Conservation (phyloP, 2,888 invertebrate species). For the Calameuta filiformis region DNA sequence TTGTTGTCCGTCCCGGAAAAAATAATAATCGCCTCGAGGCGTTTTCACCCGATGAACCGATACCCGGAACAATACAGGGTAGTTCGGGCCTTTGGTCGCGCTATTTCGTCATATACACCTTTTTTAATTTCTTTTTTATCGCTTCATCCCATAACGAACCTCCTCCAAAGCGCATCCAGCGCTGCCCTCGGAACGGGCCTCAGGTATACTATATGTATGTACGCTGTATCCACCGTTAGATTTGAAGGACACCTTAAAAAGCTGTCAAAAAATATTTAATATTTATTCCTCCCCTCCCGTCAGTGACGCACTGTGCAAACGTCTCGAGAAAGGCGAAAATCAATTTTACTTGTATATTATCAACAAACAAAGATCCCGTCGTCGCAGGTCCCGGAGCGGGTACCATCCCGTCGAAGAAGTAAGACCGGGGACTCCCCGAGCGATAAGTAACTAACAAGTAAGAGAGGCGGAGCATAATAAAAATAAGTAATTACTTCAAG, state of each 20-base stretch:
- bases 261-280: neutral
- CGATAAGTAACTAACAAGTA: conserved; percentile 34
- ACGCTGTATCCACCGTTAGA: neutral
- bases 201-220: neutral
- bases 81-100: conserved; percentile 2
- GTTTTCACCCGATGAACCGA: conserved; percentile 3
- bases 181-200: neutral
- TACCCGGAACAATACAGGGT: neutral
- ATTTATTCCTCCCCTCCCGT: neutral
- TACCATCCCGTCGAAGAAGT: neutral
- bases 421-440: conserved; percentile 4
- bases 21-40: conserved; percentile 2
- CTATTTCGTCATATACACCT: neutral
- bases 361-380: neutral
- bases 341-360: neutral
- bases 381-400: neutral
- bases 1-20: conserved; percentile 1
- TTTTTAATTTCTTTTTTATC: neutral
- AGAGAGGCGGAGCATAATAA: conserved; percentile 61
- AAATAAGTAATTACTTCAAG: conserved; percentile 65
- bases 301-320: neutral
- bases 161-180: neutral
- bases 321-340: neutral
- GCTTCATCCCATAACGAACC: neutral
- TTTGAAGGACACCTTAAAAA: no score